phyloP scores from a whole-genome alignment of 2,113 vertebrate genomes.

The Lota lota region DNA sequence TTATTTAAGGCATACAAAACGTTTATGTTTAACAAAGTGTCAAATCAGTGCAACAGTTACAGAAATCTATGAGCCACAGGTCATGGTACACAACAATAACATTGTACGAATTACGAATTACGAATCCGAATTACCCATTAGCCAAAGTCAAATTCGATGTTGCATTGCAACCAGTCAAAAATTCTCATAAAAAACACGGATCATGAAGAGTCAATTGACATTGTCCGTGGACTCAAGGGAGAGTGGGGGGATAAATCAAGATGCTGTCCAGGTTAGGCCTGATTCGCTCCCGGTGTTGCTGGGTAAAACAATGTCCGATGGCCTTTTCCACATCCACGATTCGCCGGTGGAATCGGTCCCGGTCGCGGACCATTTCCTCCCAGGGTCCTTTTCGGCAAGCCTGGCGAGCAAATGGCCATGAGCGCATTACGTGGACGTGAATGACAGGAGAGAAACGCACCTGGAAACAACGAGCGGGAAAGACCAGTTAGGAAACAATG shows the following conservation, averaged over 20 bases:
- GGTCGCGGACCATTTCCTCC: slow-evolving; percentile 84
- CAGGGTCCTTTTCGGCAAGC: slow-evolving; percentile 81
- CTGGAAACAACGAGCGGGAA: slow-evolving; percentile 52
- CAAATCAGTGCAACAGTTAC: slow-evolving; percentile 62
- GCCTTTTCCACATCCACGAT: slow-evolving; percentile 65
- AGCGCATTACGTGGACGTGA: slow-evolving; percentile 76
- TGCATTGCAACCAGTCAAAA: slow-evolving; percentile 67
- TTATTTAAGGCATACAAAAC: slow-evolving; percentile 64
- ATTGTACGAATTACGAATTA: slow-evolving; percentile 46
- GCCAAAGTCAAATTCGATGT: slow-evolving; percentile 58
- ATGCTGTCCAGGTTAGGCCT: slow-evolving; percentile 38
- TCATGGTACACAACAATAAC: slow-evolving; percentile 52
- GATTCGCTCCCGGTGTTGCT: slow-evolving; percentile 65
- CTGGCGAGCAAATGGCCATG: slow-evolving; percentile 79
- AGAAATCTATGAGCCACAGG: slow-evolving; percentile 39
- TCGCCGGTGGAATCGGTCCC: slow-evolving; percentile 79
- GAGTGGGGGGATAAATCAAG: slow-evolving; percentile 18
- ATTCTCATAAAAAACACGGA: slow-evolving; percentile 34
- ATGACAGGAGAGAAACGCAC: slow-evolving; percentile 81
- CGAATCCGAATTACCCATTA: slow-evolving; percentile 15
- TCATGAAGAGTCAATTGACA: slow-evolving; percentile 35
- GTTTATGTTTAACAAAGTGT: slow-evolving; percentile 59
- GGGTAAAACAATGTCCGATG: slow-evolving; percentile 72
- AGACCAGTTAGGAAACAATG: neutral
- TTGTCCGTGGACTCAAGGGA: neutral